Conservation (phyloP, 2,113 vertebrate genomes). For the Cinclus cinclus region DNA sequence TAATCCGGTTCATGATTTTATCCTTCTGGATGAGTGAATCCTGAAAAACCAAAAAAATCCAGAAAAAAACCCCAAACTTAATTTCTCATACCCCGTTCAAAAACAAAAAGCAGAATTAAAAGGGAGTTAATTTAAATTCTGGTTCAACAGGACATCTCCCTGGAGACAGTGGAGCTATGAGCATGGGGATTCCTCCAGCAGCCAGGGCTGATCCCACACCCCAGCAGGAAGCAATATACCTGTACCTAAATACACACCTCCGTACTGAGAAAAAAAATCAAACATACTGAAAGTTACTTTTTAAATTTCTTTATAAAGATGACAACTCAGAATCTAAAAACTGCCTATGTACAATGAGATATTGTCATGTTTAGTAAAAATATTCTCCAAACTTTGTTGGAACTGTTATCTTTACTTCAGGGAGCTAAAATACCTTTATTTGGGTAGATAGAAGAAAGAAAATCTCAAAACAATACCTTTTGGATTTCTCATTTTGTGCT, state of each 20-base stretch:
- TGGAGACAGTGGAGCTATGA: rapidly evolving
- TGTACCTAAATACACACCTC: neutral
- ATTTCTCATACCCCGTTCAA: neutral
- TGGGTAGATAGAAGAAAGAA: neutral
- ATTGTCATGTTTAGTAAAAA: neutral
- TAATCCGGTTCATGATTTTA: neutral
- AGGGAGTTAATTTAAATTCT: neutral
- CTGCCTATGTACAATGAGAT: neutral
- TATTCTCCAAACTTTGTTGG: neutral
- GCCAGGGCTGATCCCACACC: rapidly evolving
- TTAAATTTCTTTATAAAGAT: neutral
- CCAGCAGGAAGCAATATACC: neutral
- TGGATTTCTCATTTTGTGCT: neutral
- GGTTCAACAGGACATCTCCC: neutral
- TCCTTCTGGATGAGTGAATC: neutral
- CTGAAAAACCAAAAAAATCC: rapidly evolving
- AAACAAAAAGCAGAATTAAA: neutral
- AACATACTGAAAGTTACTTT: neutral
- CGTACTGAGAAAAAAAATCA: neutral
- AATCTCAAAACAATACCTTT: neutral
- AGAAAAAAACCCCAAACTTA: neutral
- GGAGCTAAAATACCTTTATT: neutral
- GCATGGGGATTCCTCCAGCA: rapidly evolving
- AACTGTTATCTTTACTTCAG: neutral
- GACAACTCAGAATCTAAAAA: neutral